Conservation (phyloP, 2,113 vertebrate genomes). For the Sander vitreus region DNA sequence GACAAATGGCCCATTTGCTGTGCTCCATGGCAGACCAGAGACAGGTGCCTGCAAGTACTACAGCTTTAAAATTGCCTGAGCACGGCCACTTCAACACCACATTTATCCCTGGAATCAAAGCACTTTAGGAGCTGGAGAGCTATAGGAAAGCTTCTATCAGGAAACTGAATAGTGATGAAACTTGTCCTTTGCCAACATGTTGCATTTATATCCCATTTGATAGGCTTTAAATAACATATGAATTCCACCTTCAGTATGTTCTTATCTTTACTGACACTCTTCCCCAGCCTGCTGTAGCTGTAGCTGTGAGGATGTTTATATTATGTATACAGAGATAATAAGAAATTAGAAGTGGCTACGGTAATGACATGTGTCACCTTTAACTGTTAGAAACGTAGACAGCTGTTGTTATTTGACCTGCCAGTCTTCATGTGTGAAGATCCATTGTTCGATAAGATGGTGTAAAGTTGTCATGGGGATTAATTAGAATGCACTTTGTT, state of each 20-base stretch:
- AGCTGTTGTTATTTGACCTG: background rate
- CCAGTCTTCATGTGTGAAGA: background rate
- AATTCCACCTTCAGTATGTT: background rate
- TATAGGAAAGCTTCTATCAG: conserved; percentile 12
- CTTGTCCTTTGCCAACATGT: conserved; percentile 6
- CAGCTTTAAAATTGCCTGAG: conserved; percentile 29
- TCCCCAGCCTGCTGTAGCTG: background rate
- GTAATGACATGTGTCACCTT: background rate
- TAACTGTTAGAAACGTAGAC: background rate
- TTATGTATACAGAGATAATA: conserved; percentile 13
- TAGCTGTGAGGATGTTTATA: background rate
- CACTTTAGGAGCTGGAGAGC: conserved; percentile 39
- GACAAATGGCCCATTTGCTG: conserved; percentile 42
- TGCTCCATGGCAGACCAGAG: conserved; percentile 26
- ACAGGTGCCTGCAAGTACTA: conserved; percentile 36
- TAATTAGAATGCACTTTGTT: background rate
- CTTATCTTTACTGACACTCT: background rate
- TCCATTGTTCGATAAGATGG: background rate
- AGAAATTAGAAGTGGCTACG: background rate
- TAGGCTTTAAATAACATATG: conserved; percentile 29
- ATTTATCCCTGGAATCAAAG: conserved; percentile 38
- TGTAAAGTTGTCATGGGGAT: background rate
- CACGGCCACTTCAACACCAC: conserved; percentile 24
- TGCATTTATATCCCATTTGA: conserved; percentile 21
- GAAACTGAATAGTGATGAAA: conserved; percentile 30